phyloP scores from a whole-genome alignment of 2,888 invertebrate genomes.

The Macropis europaea region DNA sequence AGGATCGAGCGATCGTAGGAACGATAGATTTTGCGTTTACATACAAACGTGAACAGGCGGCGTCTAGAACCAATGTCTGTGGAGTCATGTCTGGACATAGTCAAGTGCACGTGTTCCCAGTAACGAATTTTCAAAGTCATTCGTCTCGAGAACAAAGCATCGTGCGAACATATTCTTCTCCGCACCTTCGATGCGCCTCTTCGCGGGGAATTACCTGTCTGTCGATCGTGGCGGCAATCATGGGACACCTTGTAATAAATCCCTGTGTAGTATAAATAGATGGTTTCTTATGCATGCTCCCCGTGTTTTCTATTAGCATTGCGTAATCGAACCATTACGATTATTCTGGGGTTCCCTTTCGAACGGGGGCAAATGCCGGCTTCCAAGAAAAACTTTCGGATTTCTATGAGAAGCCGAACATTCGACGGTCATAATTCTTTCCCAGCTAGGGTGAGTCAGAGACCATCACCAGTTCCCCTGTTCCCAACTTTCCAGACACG shows the following conservation, averaged over 20 bases:
- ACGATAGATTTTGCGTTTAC: neutral
- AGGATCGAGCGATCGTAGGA: neutral
- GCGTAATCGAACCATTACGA: slow-evolving; percentile 19
- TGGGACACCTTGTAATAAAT: too few species aligned
- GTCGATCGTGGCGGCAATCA: too few species aligned
- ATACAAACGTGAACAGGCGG: too few species aligned
- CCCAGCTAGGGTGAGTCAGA: slow-evolving; percentile 58
- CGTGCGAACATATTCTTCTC: too few species aligned
- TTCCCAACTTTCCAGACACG: slow-evolving; percentile 39
- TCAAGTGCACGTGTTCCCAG: too few species aligned
- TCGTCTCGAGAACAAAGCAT: too few species aligned
- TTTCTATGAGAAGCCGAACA: slow-evolving; percentile 47
- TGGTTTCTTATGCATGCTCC: neutral
- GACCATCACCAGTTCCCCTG: slow-evolving; percentile 43
- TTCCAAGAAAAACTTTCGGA: slow-evolving; percentile 47
- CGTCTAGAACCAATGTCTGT: too few species aligned
- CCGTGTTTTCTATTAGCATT: slow-evolving; percentile 25
- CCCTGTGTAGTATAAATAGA: slow-evolving; percentile 14
- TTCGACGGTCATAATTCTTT: slow-evolving; percentile 55
- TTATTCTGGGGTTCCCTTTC: neutral
- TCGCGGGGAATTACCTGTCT: too few species aligned
- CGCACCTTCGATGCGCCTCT: too few species aligned
- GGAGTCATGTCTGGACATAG: too few species aligned
- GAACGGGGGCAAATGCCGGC: slow-evolving; percentile 28
- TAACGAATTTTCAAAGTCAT: too few species aligned